Percentiles rank a stretch among this genome's conserved stretches.
Conservation (phyloP, 2,888 invertebrate species). For the Agrochola lychnidis region DNA sequence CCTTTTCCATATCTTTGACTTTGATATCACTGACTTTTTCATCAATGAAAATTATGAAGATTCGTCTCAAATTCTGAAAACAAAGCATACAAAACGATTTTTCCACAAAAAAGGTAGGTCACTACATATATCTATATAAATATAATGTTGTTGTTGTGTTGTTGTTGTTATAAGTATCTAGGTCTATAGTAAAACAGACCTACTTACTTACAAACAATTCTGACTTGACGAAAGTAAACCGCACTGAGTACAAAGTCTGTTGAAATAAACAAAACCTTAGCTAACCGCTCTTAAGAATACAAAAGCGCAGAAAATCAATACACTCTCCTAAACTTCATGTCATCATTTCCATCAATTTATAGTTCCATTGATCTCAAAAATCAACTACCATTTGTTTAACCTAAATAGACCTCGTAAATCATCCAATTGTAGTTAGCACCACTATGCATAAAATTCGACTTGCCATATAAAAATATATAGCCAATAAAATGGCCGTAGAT, state of each 20-base stretch:
- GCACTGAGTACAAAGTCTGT: neutral
- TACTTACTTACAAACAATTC: conserved; percentile 7
- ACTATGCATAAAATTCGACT: conserved; percentile 25
- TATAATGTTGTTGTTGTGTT: no score
- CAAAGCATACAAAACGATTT: neutral
- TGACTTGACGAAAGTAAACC: conserved; percentile 11
- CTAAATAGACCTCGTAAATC: conserved; percentile 36
- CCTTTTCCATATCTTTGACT: neutral
- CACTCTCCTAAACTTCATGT: conserved; percentile 18
- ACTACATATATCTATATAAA: no score
- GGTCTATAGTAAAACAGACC: neutral
- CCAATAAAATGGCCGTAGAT: conserved; percentile 38
- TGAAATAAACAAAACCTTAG: conserved; percentile 16
- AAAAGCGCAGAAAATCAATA: conserved; percentile 17
- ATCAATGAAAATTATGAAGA: neutral
- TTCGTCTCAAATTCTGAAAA: neutral
- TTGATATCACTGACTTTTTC: neutral
- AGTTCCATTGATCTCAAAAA: conserved; percentile 40
- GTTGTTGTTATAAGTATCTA: no score
- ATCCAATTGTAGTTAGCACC: conserved; percentile 9
- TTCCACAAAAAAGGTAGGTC: neutral
- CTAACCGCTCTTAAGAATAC: neutral
- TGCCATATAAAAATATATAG: conserved; percentile 31
- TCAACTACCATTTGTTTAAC: conserved; percentile 33
- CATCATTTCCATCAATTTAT: conserved; percentile 19